Evolutionary conservation across 53 echinoderm and acorn worm species (phyloP).

Genomic region (Holothuria leucospilota): DNA sequence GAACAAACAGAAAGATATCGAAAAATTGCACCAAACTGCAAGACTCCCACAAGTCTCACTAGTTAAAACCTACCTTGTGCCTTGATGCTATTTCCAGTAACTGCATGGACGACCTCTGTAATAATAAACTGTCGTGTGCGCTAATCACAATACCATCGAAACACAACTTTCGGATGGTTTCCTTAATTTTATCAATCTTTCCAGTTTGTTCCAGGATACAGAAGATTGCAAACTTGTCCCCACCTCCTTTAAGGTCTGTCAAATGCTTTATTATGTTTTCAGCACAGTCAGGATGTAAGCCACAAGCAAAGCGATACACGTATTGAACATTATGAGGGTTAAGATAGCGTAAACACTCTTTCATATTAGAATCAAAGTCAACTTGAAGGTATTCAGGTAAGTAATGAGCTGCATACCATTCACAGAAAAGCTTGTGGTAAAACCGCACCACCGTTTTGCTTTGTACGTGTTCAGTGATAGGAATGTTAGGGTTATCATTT

Average conservation of each 20-base stretch:
- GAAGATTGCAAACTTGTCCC: neutral
- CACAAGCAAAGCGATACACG: slow-evolving; percentile 11
- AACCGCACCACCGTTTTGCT: no score
- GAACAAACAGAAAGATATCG: no score
- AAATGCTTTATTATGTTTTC: neutral
- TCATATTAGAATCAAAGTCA: neutral
- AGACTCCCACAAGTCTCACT: no score
- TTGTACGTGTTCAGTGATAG: neutral
- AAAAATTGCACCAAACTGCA: no score
- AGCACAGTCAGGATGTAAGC: neutral
- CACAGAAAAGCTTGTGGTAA: no score
- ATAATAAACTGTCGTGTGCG: no score
- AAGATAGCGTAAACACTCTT: neutral
- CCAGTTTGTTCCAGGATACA: slow-evolving; percentile 23
- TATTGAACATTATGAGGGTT: neutral
- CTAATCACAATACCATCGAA: no score
- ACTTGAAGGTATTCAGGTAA: neutral
- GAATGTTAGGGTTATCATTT: neutral
- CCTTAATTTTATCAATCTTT: no score
- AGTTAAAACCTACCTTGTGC: no score
- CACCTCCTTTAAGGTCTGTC: neutral
- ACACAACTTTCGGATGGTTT: no score
- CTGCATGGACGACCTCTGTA: no score
- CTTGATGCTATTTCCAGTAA: no score
- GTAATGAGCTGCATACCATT: slow-evolving; percentile 18